Evolutionary conservation across 2,113 vertebrate genomes (phyloP).

Genomic region (Oostethus manadensis): DNA sequence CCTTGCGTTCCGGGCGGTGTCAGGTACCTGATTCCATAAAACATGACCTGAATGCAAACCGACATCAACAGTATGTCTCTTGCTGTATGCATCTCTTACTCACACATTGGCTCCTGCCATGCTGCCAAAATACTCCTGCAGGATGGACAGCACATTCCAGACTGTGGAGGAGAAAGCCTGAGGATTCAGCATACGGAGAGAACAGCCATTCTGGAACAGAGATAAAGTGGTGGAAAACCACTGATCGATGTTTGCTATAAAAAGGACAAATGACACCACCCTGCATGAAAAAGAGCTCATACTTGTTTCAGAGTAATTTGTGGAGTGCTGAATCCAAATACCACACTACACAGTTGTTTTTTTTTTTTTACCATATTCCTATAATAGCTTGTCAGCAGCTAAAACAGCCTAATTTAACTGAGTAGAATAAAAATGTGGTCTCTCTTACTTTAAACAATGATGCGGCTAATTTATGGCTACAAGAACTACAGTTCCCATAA

Average conservation of each 20-base stretch:
- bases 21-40: constrained; percentile 74
- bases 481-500: too few species aligned
- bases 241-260: neutral
- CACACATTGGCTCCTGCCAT: constrained; percentile 91
- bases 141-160: constrained; percentile 87
- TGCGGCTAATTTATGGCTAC: too few species aligned
- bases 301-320: too few species aligned
- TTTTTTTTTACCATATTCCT: too few species aligned
- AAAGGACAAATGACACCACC: too few species aligned
- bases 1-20: constrained; percentile 90
- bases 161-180: constrained; percentile 84
- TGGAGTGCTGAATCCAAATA: too few species aligned
- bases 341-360: too few species aligned
- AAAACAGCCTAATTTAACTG: too few species aligned
- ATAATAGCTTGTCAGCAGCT: too few species aligned
- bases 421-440: too few species aligned
- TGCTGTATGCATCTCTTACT: constrained; percentile 9
- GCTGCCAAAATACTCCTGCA: constrained; percentile 91
- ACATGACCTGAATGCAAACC: neutral
- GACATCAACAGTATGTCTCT: neutral
- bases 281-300: too few species aligned
- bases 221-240: neutral
- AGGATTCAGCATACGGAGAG: constrained; percentile 86
- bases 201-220: constrained; percentile 80
- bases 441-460: too few species aligned